Base-by-base conservation (phyloP, 1,140 invertebrate genomes). In the Telenomus remus region DNA sequence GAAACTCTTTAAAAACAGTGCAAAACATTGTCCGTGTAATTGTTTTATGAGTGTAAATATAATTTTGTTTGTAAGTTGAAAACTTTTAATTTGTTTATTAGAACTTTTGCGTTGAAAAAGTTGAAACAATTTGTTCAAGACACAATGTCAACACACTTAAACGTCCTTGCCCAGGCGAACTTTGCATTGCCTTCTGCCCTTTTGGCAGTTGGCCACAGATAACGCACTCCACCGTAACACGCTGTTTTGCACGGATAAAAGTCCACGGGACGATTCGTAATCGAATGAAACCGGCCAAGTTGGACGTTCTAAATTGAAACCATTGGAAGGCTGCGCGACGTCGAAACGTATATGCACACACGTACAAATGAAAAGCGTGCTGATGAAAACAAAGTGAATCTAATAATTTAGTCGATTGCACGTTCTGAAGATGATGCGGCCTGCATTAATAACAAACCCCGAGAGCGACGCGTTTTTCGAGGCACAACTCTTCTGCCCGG, bases 141-240 rank as follows among this genome's bases (percentile, higher is more conserved):
- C 60, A 43, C 55, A 72, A 72, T 72, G 69, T 72, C 60, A 72
- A 72, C 60, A 72, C 69, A 71, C 68, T 54, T 72, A 61, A 59
- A 3, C 19, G 54, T 72, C 60, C 54, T 65, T 73, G 70, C 70
- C 59, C 70, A 55, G 27, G 2, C 61, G 70, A 73, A 66, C 61
- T 73, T 65, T 55, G 55, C 47, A 55, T 73, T 55, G 55, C 59
- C 61, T 66, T 73, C 42, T 60, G 70, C 70, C 61, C 61, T 65
- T 73, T 73, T 65, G 70, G 70, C 70, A 65, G 19, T 14, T 43
- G 16, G 70, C 70, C 70, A 73, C 61, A 49, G 50, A 73, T 73
- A 73, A 73, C 55, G 65, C 16, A 49, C 55, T 27, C 55, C n/a
- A 50, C 69, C 51, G 59, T 53, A 71, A 71, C 68, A 53, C 60